These are phyloP conservation scores for Actenoides lindsayi DNA, from an alignment of 2,113 vertebrate genomes.

Conservation along the genomic window DNA sequence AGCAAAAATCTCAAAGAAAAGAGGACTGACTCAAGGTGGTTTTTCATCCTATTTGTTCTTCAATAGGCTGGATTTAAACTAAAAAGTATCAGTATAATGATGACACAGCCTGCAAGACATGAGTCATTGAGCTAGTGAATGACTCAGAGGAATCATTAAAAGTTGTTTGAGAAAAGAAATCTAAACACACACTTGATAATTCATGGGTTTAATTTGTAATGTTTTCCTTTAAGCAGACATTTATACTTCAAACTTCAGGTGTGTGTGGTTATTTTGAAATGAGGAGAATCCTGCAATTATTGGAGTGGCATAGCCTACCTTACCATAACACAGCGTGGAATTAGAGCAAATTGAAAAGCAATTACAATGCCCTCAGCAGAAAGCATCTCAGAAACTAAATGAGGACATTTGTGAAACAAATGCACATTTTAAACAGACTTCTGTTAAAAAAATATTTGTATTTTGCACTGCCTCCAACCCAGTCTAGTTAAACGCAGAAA, in stretches of 20 bases:
- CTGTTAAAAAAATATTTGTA: not conserved
- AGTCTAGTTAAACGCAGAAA: not conserved
- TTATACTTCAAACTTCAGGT: not conserved
- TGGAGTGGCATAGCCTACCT: not conserved
- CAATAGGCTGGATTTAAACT: not conserved
- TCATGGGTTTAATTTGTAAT: not conserved
- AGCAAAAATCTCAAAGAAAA: not conserved
- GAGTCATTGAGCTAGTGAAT: not conserved
- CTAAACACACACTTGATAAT: not conserved
- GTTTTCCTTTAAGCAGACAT: not conserved
- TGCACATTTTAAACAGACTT: not conserved
- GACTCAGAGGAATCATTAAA: not conserved
- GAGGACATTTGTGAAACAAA: not conserved
- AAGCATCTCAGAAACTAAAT: not conserved
- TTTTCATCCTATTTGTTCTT: not conserved
- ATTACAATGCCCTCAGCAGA: not conserved
- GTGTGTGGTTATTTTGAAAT: not conserved
- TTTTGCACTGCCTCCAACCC: not conserved
- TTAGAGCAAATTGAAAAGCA: not conserved
- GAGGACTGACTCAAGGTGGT: not conserved
- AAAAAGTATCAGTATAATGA: not conserved
- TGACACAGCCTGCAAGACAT: not conserved
- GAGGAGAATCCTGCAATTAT: not conserved
- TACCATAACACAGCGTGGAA: not conserved
- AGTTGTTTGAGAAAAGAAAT: not conserved